Conservation (phyloP, 2,888 invertebrate species). For the Drosophila lacicola region DNA sequence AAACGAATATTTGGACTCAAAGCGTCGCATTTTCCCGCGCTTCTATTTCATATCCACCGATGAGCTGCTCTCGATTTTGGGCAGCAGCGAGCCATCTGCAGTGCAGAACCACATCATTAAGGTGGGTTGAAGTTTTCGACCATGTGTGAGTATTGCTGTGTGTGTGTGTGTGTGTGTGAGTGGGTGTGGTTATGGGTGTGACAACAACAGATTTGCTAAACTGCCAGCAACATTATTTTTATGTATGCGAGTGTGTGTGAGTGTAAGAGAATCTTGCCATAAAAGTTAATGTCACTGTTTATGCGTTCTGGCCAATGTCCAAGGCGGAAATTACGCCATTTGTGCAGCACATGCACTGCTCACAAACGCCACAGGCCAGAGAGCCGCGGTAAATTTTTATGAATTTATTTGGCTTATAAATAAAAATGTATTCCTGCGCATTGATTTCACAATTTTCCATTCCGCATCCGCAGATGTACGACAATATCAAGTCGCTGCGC, state of each 20-base stretch:
- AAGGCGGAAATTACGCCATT: conserved; percentile 78
- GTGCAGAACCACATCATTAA: conserved; percentile 98
- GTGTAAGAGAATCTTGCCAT: conserved; percentile 64
- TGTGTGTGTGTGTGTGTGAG: conserved; percentile 22
- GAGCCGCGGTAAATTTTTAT: conserved; percentile 70
- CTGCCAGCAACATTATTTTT: conserved; percentile 80
- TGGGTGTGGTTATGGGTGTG: conserved; percentile 40
- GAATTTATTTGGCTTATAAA: conserved; percentile 80
- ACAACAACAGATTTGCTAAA: conserved; percentile 81
- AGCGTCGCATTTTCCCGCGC: conserved; percentile 94
- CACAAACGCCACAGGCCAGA: conserved; percentile 3
- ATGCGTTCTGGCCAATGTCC: conserved; percentile 80
- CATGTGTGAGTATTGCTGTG: conserved; percentile 7
- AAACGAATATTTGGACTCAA: conserved; percentile 95
- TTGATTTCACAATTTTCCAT: conserved; percentile 76
- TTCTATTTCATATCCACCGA: conserved; percentile 98
- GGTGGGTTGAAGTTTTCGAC: conserved; percentile 85
- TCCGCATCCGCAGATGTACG: conserved; percentile 90
- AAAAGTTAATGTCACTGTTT: conserved; percentile 82
- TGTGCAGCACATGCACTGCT: conserved; percentile 73
- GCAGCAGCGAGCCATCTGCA: conserved; percentile 92
- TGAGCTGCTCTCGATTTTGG: conserved; percentile 94
- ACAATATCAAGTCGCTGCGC: conserved; percentile 92
- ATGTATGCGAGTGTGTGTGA: conserved; percentile 49
- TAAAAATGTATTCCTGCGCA: conserved; percentile 68